These are phyloP conservation scores for Cosmia trapezina DNA, from an alignment of 2,888 invertebrate genomes.

Conservation along the genomic window DNA sequence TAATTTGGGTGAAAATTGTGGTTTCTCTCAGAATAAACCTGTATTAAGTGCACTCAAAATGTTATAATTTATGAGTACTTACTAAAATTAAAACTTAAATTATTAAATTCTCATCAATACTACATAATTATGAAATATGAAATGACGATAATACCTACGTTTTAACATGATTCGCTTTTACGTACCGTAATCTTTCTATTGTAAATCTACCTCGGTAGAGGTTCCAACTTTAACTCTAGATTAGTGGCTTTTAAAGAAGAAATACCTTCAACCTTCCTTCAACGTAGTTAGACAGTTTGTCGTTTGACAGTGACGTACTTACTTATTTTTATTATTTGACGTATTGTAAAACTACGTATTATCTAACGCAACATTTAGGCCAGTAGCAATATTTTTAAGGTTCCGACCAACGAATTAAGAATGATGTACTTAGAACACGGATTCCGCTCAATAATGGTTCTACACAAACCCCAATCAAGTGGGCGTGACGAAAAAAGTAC, in stretches of 20 bases:
- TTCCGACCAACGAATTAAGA: too few species aligned
- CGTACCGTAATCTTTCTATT: not conserved
- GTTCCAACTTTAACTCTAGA: not conserved
- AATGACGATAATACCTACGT: not conserved
- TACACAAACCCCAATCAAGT: too few species aligned
- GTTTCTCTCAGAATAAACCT: not conserved
- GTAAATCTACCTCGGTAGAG: not conserved
- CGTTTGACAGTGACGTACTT: constrained; percentile 7
- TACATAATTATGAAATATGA: not conserved
- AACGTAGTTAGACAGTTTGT: not conserved
- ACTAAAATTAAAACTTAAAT: not conserved
- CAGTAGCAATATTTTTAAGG: constrained; percentile 8
- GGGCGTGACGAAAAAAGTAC: too few species aligned
- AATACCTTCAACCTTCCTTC: not conserved
- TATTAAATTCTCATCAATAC: not conserved
- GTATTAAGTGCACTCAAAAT: not conserved
- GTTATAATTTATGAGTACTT: not conserved
- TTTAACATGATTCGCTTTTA: not conserved
- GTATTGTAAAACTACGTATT: constrained; percentile 5
- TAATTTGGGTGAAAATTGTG: too few species aligned
- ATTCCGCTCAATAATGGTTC: too few species aligned
- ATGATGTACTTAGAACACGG: too few species aligned
- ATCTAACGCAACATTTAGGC: not conserved
- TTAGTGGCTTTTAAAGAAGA: not conserved
- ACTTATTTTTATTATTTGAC: constrained; percentile 1